Evolutionary conservation across 1,140 invertebrate species (phyloP), one percentile per base, ranked within the genome.

Genomic region (Plectrocnemia conspersa): DNA sequence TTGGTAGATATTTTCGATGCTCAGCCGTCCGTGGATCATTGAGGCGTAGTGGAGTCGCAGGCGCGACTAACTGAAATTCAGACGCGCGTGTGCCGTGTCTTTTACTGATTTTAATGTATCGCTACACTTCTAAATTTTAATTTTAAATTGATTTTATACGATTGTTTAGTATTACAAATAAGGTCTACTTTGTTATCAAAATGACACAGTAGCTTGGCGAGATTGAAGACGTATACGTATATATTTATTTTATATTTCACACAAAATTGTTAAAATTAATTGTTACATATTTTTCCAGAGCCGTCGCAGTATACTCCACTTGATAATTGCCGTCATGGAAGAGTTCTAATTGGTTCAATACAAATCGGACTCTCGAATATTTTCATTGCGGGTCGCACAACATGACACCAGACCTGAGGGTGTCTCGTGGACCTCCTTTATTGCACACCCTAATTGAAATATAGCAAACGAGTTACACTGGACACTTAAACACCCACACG

Each of bases 361-460:
- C 27, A 29, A 47, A 47, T 47, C 22, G 44, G 21, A 44, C 41
- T 16, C 44, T 25, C 19, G 44, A 47, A 47, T 47, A 47, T 47
- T 23, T 25, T 47, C 19, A 22, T 23, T 47, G 44, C 27, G 16
- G 27, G 24, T 10, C 27, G 44, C 44, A 47, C 44, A 47, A 47
- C 27, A 47, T 47, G 44, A 47, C 29, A 33, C 46, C 46, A 35
- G 9, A 9, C 15, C 10, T 25, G 44, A 19, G 22, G 44, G 23
- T 18, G 47, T 21, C 18, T 52, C 11, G 11, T 13, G 25, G 33
- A 36, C 47, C 40, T 25, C 48, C 45, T 15, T 42, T 48, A 50
- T 48, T 41, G 54, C 35, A 42, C 18, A 29, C 41, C 32, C 50
- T 52, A 52, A 52, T 52, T 52, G 50, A 52, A 52, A 42, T 52